phyloP scores from a whole-genome alignment of 2,797 vertebrate genomes.

The Sarcoramphus papa region DNA sequence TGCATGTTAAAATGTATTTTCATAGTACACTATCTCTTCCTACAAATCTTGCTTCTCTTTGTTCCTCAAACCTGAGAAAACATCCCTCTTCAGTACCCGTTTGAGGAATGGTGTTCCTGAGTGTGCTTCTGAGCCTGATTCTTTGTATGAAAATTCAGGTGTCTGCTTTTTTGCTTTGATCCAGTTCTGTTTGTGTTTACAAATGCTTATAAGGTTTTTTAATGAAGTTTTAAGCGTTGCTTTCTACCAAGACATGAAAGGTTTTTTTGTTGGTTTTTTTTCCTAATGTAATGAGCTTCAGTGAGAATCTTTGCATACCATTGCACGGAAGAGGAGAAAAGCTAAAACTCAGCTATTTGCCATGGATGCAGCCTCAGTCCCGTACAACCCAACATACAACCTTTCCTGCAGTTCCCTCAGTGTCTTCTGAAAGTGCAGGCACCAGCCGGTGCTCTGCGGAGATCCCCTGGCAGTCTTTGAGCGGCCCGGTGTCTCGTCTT shows the following conservation, averaged over 20 bases:
- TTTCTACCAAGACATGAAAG: background rate
- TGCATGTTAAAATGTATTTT: constrained; percentile 17
- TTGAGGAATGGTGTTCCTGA: background rate
- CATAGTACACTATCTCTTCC: background rate
- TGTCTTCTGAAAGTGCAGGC: constrained; percentile 32
- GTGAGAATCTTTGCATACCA: background rate
- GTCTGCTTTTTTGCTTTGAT: constrained; percentile 36
- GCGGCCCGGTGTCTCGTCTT: constrained; percentile 9
- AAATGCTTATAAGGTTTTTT: constrained; percentile 3
- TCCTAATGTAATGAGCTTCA: background rate
- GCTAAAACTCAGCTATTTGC: background rate
- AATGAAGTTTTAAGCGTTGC: background rate
- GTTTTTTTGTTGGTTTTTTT: background rate
- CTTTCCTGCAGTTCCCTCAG: background rate
- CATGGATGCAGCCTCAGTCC: background rate
- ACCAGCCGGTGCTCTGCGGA: constrained; percentile 31
- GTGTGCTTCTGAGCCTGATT: background rate
- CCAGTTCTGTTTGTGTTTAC: constrained; percentile 21
- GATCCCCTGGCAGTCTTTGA: constrained; percentile 26
- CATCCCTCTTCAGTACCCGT: background rate
- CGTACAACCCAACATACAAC: background rate
- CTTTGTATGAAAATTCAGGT: background rate
- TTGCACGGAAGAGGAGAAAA: background rate
- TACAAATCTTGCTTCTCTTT: constrained; percentile 13
- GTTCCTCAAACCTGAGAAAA: constrained; percentile 27